Evolutionary conservation across 2,888 invertebrate genomes (phyloP), one percentile per base, ranked within the genome.

Genomic region (Hecatera dysodea): DNA sequence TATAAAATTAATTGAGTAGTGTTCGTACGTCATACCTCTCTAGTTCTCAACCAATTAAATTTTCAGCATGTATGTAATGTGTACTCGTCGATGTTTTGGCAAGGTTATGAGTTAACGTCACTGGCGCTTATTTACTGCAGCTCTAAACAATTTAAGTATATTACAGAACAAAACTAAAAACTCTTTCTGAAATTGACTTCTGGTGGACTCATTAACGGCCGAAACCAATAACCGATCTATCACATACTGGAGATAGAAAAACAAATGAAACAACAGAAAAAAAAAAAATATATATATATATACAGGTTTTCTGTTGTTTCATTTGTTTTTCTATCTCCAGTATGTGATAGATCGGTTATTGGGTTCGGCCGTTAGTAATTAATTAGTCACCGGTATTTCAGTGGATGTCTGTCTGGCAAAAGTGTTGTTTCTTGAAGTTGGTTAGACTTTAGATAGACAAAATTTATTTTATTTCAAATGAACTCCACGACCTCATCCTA

Each of bases 91-190:
- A 67, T 56, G 50, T 52, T 72, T 81, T 72, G 72, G 79, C 79
- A 79, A 78, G 82, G 82, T 78, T 79, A 78, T 72, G 36, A 67
- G 56, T 65, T 67, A 78, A 67, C 79, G 82, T 79, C 82, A 78
- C 64, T 65, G 79, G 53, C 44, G 64, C 53, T 67, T 78, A 77
- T 78, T 78, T 78, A 55, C 59, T 67, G 63, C 64, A 55, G 19
- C 57, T 72, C 44, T 65, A 61, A 78, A 78, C 81, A 67, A 81
- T 67, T 72, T 72, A n/a, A n/a, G n/a, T n/a, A 71, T 60, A 68
- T 60, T 48, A 53, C 63, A 64, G 33, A 64, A 52, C 53, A 42
- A 50, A 52, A 44, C 52, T 33, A 9, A 4, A 12, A 55, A 76
- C n/a, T 36, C 24, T 67, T 75, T 50, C 44, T 33, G 24, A 67